A percentile compares a stretch with the other conserved stretches of the same genome.
Conservation (phyloP, 1,140 invertebrate species). For the Pinna nobilis region DNA sequence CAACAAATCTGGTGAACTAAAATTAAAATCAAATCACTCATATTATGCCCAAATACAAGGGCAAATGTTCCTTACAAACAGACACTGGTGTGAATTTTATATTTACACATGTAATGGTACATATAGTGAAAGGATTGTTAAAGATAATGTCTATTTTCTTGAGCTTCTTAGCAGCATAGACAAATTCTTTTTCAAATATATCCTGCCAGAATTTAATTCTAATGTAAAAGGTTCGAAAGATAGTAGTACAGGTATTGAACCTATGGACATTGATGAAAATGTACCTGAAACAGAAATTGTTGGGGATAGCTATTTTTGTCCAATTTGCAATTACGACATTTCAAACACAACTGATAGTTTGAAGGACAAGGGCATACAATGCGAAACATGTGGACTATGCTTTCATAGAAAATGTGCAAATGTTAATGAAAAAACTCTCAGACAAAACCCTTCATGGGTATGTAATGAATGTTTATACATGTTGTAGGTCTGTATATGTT, state of each 20-base stretch:
- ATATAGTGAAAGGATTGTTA: background rate
- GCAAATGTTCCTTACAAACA: background rate
- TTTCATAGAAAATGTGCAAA: background rate
- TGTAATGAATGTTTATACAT: too few species aligned
- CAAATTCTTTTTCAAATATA: background rate
- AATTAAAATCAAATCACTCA: background rate
- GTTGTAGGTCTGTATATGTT: too few species aligned
- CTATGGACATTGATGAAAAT: background rate
- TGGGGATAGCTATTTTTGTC: background rate
- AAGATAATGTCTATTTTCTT: background rate
- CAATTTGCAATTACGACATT: background rate
- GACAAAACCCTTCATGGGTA: background rate
- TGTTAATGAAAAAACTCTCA: background rate
- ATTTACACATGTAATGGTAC: background rate
- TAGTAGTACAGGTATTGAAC: too few species aligned
- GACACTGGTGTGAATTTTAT: background rate
- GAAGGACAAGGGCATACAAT: background rate
- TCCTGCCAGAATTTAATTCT: background rate
- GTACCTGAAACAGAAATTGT: background rate
- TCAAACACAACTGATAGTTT: background rate
- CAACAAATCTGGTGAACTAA: too few species aligned
- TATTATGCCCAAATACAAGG: slow-evolving; percentile 1
- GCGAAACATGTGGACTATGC: background rate
- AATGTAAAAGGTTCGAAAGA: too few species aligned
- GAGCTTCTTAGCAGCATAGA: background rate